Evolutionary conservation across 2,113 vertebrate genomes (phyloP).

Genomic region (Raja brachyura): DNA sequence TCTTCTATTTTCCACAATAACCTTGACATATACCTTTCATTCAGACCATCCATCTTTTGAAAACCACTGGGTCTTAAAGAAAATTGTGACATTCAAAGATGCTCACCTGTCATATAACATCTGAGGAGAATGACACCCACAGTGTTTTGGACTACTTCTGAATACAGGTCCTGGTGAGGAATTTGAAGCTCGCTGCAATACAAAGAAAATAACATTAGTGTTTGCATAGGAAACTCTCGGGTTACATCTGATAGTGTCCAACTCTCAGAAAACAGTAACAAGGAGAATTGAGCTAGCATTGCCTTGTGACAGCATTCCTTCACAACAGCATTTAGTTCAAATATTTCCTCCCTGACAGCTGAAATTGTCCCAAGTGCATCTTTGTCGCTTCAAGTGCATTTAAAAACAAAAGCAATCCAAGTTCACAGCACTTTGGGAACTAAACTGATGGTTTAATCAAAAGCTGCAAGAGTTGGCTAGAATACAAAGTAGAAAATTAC

Average conservation of each 20-base stretch:
- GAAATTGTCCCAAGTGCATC: background rate
- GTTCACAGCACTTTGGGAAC: background rate
- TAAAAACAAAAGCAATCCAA: background rate
- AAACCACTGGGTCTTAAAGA: background rate
- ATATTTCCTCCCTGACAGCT: background rate
- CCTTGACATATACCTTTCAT: background rate
- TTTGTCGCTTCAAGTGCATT: background rate
- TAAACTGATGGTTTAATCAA: background rate
- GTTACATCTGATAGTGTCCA: background rate
- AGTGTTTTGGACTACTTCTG: slow-evolving; percentile 67
- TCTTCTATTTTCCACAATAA: background rate
- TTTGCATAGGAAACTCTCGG: background rate
- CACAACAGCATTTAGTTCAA: background rate
- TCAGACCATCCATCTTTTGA: background rate
- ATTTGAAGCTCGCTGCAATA: slow-evolving; percentile 64
- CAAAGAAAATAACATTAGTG: slow-evolving; percentile 13
- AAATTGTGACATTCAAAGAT: background rate
- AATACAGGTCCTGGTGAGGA: slow-evolving; percentile 62
- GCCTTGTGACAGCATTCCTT: background rate
- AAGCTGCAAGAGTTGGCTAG: background rate
- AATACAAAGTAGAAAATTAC: background rate
- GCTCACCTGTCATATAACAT: slow-evolving; percentile 71
- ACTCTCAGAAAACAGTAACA: background rate
- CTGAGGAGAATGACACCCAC: slow-evolving; percentile 60
- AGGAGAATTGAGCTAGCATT: no score